Conservation (phyloP, 1,140 invertebrate species). For the Ridgeia piscesae region DNA sequence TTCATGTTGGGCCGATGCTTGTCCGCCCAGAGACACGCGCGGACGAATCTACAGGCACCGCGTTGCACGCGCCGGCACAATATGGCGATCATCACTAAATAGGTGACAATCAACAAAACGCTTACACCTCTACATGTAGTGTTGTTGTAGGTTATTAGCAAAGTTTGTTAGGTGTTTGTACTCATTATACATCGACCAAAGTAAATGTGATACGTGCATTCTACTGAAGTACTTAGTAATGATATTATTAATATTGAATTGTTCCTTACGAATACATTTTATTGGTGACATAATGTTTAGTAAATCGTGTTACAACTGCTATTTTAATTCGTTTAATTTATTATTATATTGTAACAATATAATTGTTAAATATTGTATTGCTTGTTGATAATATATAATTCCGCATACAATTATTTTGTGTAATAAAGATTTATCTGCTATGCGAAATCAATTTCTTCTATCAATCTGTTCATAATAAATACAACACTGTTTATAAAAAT, state of each 20-base stretch:
- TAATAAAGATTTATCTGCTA: background rate
- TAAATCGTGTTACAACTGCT: background rate
- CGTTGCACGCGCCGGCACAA: too few species aligned
- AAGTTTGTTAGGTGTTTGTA: background rate
- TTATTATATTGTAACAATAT: background rate
- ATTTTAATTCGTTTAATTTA: background rate
- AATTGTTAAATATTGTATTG: background rate
- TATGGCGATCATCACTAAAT: background rate
- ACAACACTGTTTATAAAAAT: background rate
- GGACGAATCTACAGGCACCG: too few species aligned
- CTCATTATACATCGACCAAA: background rate
- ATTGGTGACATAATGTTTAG: background rate
- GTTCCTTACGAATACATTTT: background rate
- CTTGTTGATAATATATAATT: slow-evolving; percentile 7
- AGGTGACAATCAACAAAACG: background rate
- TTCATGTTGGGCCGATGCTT: too few species aligned
- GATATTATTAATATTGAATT: background rate
- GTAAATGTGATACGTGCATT: background rate
- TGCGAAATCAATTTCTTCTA: background rate
- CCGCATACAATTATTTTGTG: background rate
- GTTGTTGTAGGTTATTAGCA: background rate
- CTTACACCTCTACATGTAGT: background rate
- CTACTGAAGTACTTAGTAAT: background rate
- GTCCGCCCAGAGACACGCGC: too few species aligned
- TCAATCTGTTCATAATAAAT: background rate